These are phyloP conservation scores for Mobula hypostoma DNA, from an alignment of 2,113 vertebrate species.

Conservation along the genomic window DNA sequence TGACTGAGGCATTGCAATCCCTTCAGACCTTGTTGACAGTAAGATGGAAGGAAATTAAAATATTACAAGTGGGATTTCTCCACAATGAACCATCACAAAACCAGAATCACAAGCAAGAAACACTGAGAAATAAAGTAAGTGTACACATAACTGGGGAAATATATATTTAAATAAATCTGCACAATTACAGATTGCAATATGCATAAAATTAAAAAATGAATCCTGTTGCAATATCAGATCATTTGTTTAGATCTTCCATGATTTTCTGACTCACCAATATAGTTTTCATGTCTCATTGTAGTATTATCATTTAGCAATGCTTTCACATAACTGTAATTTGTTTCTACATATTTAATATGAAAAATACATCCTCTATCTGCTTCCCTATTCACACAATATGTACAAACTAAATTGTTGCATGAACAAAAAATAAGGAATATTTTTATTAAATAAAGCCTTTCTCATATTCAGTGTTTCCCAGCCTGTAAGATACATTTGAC, in stretches of 20 bases:
- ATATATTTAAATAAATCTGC: neutral
- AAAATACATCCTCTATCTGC: neutral
- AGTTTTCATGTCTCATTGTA: neutral
- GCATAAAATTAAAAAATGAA: neutral
- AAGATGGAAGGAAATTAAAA: neutral
- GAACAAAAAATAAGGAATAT: neutral
- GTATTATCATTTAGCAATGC: neutral
- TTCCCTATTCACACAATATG: neutral
- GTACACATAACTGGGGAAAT: neutral
- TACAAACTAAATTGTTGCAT: neutral
- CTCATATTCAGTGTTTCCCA: neutral
- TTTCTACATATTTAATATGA: neutral
- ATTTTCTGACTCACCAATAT: neutral
- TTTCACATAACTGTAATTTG: neutral
- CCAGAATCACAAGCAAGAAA: neutral
- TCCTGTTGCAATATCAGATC: too few relatives aligned
- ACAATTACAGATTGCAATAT: too few relatives aligned
- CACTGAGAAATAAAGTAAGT: neutral
- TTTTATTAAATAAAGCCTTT: neutral
- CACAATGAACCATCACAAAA: neutral
- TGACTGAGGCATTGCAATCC: neutral
- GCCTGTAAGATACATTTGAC: neutral
- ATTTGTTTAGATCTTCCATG: neutral
- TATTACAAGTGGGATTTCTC: neutral
- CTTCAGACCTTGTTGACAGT: neutral